Evolutionary conservation across 2,888 invertebrate genomes (phyloP).

Genomic region (Escarpia spicata): DNA sequence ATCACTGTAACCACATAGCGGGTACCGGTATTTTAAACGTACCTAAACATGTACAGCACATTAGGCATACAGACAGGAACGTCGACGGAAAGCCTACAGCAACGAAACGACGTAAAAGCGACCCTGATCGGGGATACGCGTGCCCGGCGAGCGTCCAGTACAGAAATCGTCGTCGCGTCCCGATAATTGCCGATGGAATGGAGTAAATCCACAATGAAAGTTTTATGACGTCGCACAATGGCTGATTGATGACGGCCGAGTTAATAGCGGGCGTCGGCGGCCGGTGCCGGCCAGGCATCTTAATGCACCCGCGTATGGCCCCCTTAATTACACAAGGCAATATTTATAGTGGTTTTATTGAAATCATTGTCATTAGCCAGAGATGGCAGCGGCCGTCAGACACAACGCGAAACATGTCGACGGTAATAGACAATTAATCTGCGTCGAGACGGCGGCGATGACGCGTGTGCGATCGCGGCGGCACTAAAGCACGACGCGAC

Average conservation of each 20-base stretch:
- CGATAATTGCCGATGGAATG: not conserved
- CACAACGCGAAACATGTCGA: constrained; percentile 10
- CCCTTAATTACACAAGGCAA: constrained; percentile 16
- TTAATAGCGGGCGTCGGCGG: constrained; percentile 7
- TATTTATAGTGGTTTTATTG: constrained; percentile 16
- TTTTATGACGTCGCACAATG: constrained; percentile 16
- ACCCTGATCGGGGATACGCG: not conserved
- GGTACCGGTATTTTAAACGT: not conserved
- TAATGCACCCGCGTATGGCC: constrained; percentile 6
- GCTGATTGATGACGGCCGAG: not conserved
- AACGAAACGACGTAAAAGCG: not conserved
- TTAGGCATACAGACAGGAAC: not conserved
- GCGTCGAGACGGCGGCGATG: not conserved
- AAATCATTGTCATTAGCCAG: not conserved
- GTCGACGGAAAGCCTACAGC: not conserved
- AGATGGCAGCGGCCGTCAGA: constrained; percentile 9
- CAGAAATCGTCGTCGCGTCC: not conserved
- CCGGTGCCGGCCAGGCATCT: not conserved
- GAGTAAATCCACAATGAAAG: constrained; percentile 16
- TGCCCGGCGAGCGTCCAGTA: not conserved
- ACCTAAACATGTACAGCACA: not conserved
- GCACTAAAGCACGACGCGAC: constrained; percentile 2
- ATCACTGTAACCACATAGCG: not conserved
- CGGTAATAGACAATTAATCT: constrained; percentile 11
- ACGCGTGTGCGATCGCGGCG: not conserved